Evolutionary conservation across 35 echinoderm and acorn worm species (phyloP).

Genomic region (Chiridota heheva): DNA sequence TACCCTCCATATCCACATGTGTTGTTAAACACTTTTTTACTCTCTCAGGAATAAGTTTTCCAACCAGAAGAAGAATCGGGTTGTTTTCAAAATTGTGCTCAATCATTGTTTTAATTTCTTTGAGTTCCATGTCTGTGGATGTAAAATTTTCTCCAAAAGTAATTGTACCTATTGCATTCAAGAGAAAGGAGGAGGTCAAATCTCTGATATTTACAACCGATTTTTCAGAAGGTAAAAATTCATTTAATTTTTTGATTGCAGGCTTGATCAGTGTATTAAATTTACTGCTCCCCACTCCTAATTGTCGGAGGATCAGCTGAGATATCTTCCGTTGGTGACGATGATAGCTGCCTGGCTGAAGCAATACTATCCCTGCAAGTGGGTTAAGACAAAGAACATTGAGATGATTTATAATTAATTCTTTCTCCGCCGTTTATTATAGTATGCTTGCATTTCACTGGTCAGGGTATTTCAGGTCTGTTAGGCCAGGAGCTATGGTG

Average conservation of each 20-base stretch:
- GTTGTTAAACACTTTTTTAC: background rate
- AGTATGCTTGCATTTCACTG: too few relatives aligned
- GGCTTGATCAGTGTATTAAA: slow-evolving; percentile 7
- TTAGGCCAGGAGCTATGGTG: too few relatives aligned
- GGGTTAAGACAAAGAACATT: too few relatives aligned
- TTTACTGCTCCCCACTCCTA: background rate
- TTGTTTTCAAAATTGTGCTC: slow-evolving; percentile 25
- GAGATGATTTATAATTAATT: too few relatives aligned
- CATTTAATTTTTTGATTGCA: too few relatives aligned
- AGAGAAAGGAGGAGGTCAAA: too few relatives aligned
- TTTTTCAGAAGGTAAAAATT: too few relatives aligned
- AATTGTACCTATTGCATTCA: slow-evolving; percentile 23
- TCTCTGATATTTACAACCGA: too few relatives aligned
- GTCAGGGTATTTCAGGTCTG: too few relatives aligned
- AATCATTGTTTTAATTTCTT: background rate
- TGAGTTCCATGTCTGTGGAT: too few relatives aligned
- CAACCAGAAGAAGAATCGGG: background rate
- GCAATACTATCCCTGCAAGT: slow-evolving; percentile 25
- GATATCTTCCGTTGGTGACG: background rate
- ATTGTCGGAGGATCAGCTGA: background rate
- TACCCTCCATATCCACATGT: slow-evolving; percentile 30
- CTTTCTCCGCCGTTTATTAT: too few relatives aligned
- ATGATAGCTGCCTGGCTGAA: slow-evolving; percentile 7
- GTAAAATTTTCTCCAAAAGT: slow-evolving; percentile 37
- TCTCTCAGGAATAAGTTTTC: background rate